Evolutionary conservation across 2,113 vertebrate genomes (phyloP).

Genomic region (Megatriorchis doriae): DNA sequence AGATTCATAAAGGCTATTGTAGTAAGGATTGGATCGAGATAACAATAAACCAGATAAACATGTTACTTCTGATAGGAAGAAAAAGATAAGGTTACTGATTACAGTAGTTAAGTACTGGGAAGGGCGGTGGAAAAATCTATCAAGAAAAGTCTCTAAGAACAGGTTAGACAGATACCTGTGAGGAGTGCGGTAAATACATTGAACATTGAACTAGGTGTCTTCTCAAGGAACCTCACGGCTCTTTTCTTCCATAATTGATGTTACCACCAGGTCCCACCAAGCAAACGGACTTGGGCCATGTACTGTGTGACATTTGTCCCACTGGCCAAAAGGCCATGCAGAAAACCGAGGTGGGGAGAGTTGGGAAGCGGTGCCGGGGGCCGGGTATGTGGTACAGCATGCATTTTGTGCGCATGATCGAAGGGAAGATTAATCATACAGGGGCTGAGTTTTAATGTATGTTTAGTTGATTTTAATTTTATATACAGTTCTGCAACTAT

Average conservation of each 20-base stretch:
- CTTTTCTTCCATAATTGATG: neutral
- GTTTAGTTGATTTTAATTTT: neutral
- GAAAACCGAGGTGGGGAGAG: neutral
- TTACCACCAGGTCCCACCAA: fast-evolving
- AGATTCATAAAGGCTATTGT: neutral
- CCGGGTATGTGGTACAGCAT: neutral
- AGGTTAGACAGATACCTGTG: neutral
- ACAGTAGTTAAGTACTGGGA: neutral
- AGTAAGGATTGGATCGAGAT: neutral
- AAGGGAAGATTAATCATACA: neutral
- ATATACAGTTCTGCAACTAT: neutral
- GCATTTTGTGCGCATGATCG: neutral
- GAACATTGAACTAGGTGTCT: neutral
- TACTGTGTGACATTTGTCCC: neutral
- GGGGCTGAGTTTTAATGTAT: neutral
- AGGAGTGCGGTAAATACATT: neutral
- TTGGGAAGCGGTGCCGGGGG: fast-evolving
- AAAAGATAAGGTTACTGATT: neutral
- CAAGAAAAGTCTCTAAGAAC: neutral
- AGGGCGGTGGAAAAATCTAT: neutral
- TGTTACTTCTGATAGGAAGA: neutral
- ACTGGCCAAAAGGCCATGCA: neutral
- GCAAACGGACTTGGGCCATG: neutral
- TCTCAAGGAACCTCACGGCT: neutral
- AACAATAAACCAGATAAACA: neutral